These are phyloP conservation scores for Salmo trutta DNA, from an alignment of 2,797 vertebrate species.

Conservation along the genomic window DNA sequence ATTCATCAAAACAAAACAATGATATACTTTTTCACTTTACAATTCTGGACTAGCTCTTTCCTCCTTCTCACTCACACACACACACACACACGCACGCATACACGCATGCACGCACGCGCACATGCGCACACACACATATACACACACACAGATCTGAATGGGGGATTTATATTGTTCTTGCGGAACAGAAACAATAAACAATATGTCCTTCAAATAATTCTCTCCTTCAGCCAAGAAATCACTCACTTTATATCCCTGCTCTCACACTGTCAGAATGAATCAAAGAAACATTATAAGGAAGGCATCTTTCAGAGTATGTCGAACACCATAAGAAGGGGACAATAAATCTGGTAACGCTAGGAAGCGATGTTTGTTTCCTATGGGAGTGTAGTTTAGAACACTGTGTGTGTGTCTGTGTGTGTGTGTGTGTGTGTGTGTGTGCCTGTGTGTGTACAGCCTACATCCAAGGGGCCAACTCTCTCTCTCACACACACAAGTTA, in stretches of 20 bases:
- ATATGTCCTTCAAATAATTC: slow-evolving; percentile 41
- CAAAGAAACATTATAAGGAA: slow-evolving; percentile 59
- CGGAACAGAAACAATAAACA: slow-evolving; percentile 46
- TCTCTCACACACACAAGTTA: too few relatives aligned
- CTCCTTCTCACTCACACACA: slow-evolving; percentile 42
- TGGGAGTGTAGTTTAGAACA: slow-evolving; percentile 64
- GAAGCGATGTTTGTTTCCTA: slow-evolving; percentile 75
- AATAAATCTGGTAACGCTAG: slow-evolving; percentile 73
- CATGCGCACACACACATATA: too few relatives aligned
- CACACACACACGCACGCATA: too few relatives aligned
- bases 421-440: slow-evolving; percentile 49
- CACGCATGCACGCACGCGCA: too few relatives aligned
- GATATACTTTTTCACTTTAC: slow-evolving; percentile 53
- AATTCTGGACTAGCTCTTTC: slow-evolving; percentile 60
- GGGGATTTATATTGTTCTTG: slow-evolving; percentile 61
- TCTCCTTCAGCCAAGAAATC: slow-evolving; percentile 33
- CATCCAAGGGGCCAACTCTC: too few relatives aligned
- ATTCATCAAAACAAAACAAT: slow-evolving; percentile 64
- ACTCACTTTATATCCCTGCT: not conserved
- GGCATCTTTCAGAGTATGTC: slow-evolving; percentile 68
- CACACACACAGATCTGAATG: slow-evolving; percentile 36
- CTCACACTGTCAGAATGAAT: slow-evolving; percentile 35
- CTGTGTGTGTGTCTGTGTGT: not conserved
- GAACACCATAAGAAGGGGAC: slow-evolving; percentile 65
- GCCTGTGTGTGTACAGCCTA: too few relatives aligned